Evolutionary conservation across 2,113 vertebrate genomes (phyloP), one percentile per base, ranked within the genome.

Genomic region (Microtus richardsoni): DNA sequence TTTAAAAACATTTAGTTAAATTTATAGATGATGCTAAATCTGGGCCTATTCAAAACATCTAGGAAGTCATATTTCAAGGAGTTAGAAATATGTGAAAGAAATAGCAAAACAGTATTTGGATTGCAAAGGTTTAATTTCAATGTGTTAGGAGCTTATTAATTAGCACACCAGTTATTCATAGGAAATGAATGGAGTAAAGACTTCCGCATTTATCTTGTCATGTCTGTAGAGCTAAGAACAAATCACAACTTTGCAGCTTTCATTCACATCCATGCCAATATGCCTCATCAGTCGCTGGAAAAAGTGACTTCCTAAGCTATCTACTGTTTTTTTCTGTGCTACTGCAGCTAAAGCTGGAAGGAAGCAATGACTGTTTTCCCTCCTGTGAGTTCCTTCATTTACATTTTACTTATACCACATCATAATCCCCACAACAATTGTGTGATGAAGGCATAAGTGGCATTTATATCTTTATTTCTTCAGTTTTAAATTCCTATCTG

Each of bases 11-110:
- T 52, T 80, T 77, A 94, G 94, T 97, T 96, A 91, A 87, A 95
- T 94, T 95, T 96, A 93, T 10, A 78, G 82, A 80, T 95, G 82
- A 91, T 85, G 41, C 58, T 97, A 95, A 91, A 92, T 95, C 91
- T 54, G 68, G 79, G 94, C 22, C 94, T 80, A 30, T 85, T 95
- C 88, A 95, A 88, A 94, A 92, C 8, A 88, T 96, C 78, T 4
- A 0, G 41, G 78, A 95, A 60, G 77, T 87, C 44, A 95, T 92
- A 96, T 96, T 96, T 92, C 92, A 91, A 91, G 80, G 89, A 95
- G 70, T 79, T 95, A 93, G 70, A 96, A 97, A 94, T 92, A 97
- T 77, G 26, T 95, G 26, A 96, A 97, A 96, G 71, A 95, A 94
- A 91, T 89, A 95, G 58, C 36, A 77, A 97, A 95, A 87, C 9